Percentiles rank a stretch among this genome's conserved stretches.
phyloP scores from a whole-genome alignment of 1,140 invertebrate genomes.

The Psilanteris sp. region DNA sequence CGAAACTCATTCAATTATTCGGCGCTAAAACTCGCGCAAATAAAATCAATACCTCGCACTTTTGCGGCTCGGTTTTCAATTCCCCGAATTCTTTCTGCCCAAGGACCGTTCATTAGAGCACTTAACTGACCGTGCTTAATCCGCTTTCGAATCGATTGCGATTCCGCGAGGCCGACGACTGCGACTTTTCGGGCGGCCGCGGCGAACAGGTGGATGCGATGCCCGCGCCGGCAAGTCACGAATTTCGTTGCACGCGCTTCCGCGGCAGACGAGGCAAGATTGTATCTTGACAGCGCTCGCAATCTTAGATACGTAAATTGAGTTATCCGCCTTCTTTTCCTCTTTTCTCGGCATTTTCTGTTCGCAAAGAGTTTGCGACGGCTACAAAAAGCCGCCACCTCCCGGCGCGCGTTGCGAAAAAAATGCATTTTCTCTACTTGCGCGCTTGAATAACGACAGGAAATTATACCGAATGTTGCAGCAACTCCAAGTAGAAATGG shows the following conservation, averaged over 20 bases:
- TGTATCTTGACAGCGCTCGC: conserved; percentile 31
- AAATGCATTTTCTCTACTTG: conserved; percentile 19
- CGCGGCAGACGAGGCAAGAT: conserved; percentile 25
- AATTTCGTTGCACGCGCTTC: conserved; percentile 22
- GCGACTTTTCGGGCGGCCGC: background rate
- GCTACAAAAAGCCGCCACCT: conserved; percentile 41
- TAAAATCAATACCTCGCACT: conserved; percentile 27
- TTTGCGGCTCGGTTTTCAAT: conserved; percentile 10
- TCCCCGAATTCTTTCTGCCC: conserved; percentile 6
- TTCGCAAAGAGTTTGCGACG: conserved; percentile 49
- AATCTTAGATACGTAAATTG: conserved; percentile 54
- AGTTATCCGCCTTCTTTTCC: conserved; percentile 35
- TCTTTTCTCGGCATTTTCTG: conserved; percentile 24
- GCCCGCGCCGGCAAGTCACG: conserved; percentile 15
- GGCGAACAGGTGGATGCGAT: conserved; percentile 39
- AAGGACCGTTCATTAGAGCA: conserved; percentile 17
- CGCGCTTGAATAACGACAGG: conserved; percentile 20
- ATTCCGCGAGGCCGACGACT: background rate
- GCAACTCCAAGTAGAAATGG: no score
- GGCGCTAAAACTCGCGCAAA: conserved; percentile 26
- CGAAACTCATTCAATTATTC: conserved; percentile 31
- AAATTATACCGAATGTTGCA: conserved; percentile 18
- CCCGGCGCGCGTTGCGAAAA: conserved; percentile 19
- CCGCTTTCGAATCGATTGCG: conserved; percentile 16
- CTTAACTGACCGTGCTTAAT: conserved; percentile 30